Conservation (phyloP, 2,797 vertebrate genomes). For the Pantherophis alleghaniensis region DNA sequence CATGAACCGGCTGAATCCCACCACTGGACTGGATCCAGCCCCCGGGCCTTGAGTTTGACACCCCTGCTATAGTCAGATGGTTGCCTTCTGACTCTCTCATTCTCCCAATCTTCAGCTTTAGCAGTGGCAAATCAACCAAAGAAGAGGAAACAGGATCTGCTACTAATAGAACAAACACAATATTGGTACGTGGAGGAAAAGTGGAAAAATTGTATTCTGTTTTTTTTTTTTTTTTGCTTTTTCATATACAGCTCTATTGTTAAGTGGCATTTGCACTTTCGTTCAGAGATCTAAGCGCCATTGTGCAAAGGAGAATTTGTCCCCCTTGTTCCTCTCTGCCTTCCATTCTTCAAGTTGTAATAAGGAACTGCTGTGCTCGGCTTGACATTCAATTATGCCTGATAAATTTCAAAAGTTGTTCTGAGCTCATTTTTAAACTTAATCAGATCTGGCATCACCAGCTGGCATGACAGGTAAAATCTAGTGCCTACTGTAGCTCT, state of each 20-base stretch:
- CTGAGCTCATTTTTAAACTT: neutral
- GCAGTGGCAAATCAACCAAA: neutral
- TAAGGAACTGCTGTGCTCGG: neutral
- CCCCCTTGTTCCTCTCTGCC: neutral
- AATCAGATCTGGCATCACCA: neutral
- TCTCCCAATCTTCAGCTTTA: conserved; percentile 1
- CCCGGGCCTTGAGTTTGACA: too few species aligned
- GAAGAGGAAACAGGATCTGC: neutral
- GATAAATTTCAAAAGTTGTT: neutral
- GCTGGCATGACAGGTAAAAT: neutral
- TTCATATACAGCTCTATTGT: conserved; percentile 1
- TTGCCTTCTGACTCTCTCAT: neutral
- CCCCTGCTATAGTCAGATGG: neutral
- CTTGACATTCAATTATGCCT: neutral
- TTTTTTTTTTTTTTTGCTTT: conserved; percentile 25
- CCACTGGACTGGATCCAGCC: too few species aligned
- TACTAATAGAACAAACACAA: conserved; percentile 26
- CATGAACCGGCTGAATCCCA: too few species aligned
- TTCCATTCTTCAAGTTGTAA: neutral
- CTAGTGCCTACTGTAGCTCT: neutral
- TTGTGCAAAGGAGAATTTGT: neutral
- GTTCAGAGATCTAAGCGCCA: conserved; percentile 13
- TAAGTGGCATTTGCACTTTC: neutral
- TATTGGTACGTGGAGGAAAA: conserved; percentile 3
- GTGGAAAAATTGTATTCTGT: conserved; percentile 2